A percentile compares a stretch with the other conserved stretches of the same genome.
phyloP scores from a whole-genome alignment of 2,797 vertebrate species.

The Anguilla megastoma region DNA sequence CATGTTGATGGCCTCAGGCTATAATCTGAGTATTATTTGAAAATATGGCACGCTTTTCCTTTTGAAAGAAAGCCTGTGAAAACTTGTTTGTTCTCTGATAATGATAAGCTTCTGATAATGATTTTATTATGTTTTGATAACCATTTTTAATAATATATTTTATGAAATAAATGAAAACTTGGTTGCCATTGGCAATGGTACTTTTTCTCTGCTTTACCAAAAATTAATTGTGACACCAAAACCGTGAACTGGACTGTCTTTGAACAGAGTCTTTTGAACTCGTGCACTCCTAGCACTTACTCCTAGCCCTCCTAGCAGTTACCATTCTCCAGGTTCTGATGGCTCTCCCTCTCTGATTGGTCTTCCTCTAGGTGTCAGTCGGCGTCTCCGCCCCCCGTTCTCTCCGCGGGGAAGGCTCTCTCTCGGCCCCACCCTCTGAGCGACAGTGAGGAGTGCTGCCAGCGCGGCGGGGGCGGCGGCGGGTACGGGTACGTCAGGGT shows the following conservation, averaged over 20 bases:
- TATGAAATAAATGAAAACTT: background rate
- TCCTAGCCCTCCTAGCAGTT: too few species aligned
- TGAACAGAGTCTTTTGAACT: background rate
- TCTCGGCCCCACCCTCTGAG: slow-evolving; percentile 72
- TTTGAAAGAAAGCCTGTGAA: too few species aligned
- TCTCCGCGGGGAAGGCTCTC: slow-evolving; percentile 75
- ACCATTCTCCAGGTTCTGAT: slow-evolving; percentile 45
- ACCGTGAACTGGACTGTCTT: background rate
- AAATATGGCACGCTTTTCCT: too few species aligned
- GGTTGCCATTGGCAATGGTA: background rate
- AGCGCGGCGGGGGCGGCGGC: slow-evolving; percentile 49
- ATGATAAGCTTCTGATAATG: background rate
- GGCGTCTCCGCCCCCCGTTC: slow-evolving; percentile 80
- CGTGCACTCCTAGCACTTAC: background rate
- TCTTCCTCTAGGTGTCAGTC: slow-evolving; percentile 85
- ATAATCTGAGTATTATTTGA: background rate
- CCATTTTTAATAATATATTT: background rate
- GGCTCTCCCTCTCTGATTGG: slow-evolving; percentile 51
- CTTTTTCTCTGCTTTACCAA: background rate
- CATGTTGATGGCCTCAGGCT: background rate
- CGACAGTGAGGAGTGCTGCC: slow-evolving; percentile 78
- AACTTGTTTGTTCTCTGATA: background rate
- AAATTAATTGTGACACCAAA: too few species aligned
- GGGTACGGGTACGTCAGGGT: slow-evolving; percentile 68
- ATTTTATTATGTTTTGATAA: too few species aligned